phyloP scores from a whole-genome alignment of 37 sponge, comb jelly and placozoan species.

The Crambe crambe region DNA sequence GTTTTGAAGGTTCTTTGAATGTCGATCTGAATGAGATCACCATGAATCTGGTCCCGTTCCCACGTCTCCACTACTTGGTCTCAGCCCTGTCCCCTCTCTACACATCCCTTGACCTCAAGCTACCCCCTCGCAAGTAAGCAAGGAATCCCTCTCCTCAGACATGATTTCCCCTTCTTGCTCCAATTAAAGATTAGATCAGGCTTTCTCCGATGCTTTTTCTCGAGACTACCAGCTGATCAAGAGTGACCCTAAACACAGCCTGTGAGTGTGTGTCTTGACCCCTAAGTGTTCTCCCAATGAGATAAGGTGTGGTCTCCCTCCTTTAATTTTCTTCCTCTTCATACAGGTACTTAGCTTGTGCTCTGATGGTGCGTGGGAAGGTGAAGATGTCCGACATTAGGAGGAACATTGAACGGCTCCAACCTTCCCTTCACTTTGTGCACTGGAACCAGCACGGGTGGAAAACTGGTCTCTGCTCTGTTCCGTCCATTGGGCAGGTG shows the following conservation, averaged over 20 bases:
- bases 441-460: slow-evolving; percentile 99
- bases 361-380: slow-evolving; percentile 95
- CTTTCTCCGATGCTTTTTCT: slow-evolving; percentile 95
- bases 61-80: slow-evolving; percentile 93
- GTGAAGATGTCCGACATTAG: slow-evolving; percentile 93
- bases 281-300: too few relatives aligned
- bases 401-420: slow-evolving; percentile 87
- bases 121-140: slow-evolving; percentile 61
- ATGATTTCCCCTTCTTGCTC: not conserved
- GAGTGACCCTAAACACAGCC: slow-evolving; percentile 83
- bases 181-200: slow-evolving; percentile 68
- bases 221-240: slow-evolving; percentile 89
- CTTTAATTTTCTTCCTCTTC: not conserved
- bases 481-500: slow-evolving; percentile 90
- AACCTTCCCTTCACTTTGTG: slow-evolving; percentile 83
- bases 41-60: slow-evolving; percentile 99
- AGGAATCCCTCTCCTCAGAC: not conserved
- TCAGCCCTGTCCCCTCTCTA: slow-evolving; percentile 93
- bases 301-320: not conserved
- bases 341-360: slow-evolving; percentile 91
- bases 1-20: slow-evolving; percentile 98
- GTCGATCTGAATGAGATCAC: slow-evolving; percentile 99
- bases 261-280: slow-evolving; percentile 35
- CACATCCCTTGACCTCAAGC: slow-evolving; percentile 66
- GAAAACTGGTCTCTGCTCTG: slow-evolving; percentile 98